Conservation (phyloP, 2,888 invertebrate genomes). For the Monopis laevigella region DNA sequence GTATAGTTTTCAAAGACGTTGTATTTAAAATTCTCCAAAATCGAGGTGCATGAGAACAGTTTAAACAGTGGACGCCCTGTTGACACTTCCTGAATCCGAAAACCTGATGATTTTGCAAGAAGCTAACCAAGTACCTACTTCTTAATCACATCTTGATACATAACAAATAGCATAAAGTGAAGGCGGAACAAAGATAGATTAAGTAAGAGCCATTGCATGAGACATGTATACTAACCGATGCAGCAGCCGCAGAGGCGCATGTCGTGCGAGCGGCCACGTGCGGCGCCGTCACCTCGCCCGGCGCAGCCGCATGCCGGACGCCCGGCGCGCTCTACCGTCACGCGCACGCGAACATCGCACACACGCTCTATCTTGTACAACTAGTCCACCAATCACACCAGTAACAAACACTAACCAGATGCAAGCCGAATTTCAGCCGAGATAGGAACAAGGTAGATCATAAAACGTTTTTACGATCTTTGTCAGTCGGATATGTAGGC, state of each 20-base stretch:
- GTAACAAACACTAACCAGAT: constrained; percentile 2
- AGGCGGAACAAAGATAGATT: too few relatives aligned
- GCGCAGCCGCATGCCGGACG: constrained; percentile 5
- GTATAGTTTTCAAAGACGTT: too few relatives aligned
- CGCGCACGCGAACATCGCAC: constrained; percentile 44
- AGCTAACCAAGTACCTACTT: too few relatives aligned
- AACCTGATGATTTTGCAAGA: too few relatives aligned
- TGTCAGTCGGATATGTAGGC: constrained; percentile 26
- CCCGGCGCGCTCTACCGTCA: constrained; percentile 28
- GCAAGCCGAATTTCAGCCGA: background rate
- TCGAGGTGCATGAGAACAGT: too few relatives aligned
- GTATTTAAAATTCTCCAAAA: too few relatives aligned
- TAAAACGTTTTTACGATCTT: constrained; percentile 28
- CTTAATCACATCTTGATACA: too few relatives aligned
- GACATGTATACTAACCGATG: constrained; percentile 46
- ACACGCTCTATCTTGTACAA: constrained; percentile 35
- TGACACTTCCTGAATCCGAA: too few relatives aligned
- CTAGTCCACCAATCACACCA: background rate
- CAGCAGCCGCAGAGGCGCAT: constrained; percentile 64
- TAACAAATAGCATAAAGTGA: too few relatives aligned
- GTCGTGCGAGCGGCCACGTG: constrained; percentile 30
- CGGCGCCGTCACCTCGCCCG: constrained; percentile 1
- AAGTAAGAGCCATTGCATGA: too few relatives aligned
- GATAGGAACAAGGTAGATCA: constrained; percentile 1
- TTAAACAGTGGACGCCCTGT: too few relatives aligned